phyloP scores from a whole-genome alignment of 1,140 invertebrate genomes.

The Platorchestia sp. region DNA sequence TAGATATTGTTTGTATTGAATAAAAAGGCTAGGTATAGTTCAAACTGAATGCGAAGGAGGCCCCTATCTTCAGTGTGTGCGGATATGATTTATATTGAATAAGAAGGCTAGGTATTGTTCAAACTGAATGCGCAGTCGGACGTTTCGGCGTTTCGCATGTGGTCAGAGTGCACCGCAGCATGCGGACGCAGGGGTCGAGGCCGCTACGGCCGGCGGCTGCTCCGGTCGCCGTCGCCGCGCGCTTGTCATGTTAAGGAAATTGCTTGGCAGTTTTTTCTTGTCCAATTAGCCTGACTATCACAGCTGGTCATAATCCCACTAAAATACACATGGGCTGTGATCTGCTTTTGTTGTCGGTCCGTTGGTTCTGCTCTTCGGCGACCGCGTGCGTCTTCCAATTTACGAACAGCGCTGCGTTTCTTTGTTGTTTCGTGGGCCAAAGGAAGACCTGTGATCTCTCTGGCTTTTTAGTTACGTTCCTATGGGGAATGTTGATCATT shows the following conservation, averaged over 20 bases:
- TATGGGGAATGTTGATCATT: neutral
- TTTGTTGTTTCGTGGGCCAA: neutral
- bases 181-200: neutral
- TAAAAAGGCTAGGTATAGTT: too few species aligned
- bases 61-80: too few species aligned
- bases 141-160: too few species aligned
- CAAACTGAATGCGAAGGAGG: too few species aligned
- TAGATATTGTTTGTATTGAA: too few species aligned
- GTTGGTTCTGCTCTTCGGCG: neutral
- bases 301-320: slow-evolving; percentile 47
- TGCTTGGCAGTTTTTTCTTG: slow-evolving; percentile 54
- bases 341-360: slow-evolving; percentile 16
- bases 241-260: slow-evolving; percentile 40
- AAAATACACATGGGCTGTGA: slow-evolving; percentile 36
- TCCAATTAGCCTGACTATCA: slow-evolving; percentile 51
- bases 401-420: neutral
- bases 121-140: too few species aligned
- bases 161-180: neutral
- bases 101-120: too few species aligned
- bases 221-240: neutral
- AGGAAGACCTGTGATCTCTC: neutral
- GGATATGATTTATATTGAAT: too few species aligned
- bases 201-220: neutral
- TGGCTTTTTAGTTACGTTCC: neutral
- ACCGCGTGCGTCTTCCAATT: neutral